Conservation (phyloP, 2,888 invertebrate genomes). For the Drosophila flavopinicola region DNA sequence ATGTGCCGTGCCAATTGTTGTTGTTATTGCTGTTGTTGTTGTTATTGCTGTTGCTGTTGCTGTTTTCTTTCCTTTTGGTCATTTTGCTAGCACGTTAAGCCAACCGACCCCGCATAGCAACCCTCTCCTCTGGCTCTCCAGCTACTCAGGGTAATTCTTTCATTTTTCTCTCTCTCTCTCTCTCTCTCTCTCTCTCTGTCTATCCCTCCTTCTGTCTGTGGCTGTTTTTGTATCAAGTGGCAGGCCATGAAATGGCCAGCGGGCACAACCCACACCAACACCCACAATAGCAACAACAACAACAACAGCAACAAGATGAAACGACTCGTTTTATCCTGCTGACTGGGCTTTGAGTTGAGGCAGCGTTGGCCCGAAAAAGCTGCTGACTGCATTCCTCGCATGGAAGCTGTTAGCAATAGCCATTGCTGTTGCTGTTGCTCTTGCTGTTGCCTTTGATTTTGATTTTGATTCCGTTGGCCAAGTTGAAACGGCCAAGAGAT, state of each 20-base stretch:
- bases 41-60: slow-evolving; percentile 18
- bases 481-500: slow-evolving; percentile 33
- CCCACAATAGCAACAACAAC: slow-evolving; percentile 9
- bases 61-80: slow-evolving; percentile 25
- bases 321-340: slow-evolving; percentile 70
- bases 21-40: slow-evolving; percentile 20
- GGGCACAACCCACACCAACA: slow-evolving; percentile 44
- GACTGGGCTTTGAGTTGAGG: slow-evolving; percentile 59
- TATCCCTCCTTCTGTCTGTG: no score
- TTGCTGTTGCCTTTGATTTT: slow-evolving; percentile 33
- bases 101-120: slow-evolving; percentile 5
- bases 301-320: slow-evolving; percentile 55
- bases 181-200: neutral
- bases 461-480: slow-evolving; percentile 38
- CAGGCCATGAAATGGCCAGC: slow-evolving; percentile 65
- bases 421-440: slow-evolving; percentile 4
- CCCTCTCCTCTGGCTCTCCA: neutral
- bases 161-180: slow-evolving; percentile 4
- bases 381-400: slow-evolving; percentile 45
- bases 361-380: slow-evolving; percentile 14
- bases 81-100: slow-evolving; percentile 36
- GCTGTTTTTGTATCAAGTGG: slow-evolving; percentile 56
- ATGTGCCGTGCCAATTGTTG: slow-evolving; percentile 58
- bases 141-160: slow-evolving; percentile 6
- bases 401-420: slow-evolving; percentile 11